phyloP scores from a whole-genome alignment of 2,888 invertebrate species.

The Barypeithes pellucidus region DNA sequence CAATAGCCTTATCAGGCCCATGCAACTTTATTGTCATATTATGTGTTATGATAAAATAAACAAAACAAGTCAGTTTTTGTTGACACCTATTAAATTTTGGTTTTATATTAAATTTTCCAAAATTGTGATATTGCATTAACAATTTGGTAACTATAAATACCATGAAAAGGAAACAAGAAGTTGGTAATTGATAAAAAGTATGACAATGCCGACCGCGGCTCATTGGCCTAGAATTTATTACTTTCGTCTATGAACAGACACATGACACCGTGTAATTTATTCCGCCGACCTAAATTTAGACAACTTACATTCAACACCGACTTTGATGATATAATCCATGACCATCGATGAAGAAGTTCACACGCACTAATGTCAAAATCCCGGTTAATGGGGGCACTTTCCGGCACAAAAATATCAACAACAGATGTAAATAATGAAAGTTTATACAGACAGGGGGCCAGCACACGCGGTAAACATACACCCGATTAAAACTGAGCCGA shows the following conservation, averaged over 20 bases:
- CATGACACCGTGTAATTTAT: slow-evolving; percentile 32
- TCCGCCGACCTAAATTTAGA: slow-evolving; percentile 49
- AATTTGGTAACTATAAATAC: background rate
- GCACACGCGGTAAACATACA: slow-evolving; percentile 49
- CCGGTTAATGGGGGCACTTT: slow-evolving; percentile 36
- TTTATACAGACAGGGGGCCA: slow-evolving; percentile 30
- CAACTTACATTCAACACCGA: slow-evolving; percentile 43
- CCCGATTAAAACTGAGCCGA: slow-evolving; percentile 45
- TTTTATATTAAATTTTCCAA: background rate
- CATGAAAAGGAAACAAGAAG: slow-evolving; percentile 13
- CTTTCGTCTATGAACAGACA: slow-evolving; percentile 25
- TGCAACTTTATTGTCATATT: slow-evolving; percentile 15
- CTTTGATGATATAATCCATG: slow-evolving; percentile 29
- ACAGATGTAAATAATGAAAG: slow-evolving; percentile 47
- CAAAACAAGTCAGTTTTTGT: slow-evolving; percentile 33
- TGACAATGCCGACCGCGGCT: slow-evolving; percentile 21
- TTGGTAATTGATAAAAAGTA: slow-evolving; percentile 16
- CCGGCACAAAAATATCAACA: slow-evolving; percentile 49
- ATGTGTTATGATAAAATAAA: slow-evolving; percentile 20
- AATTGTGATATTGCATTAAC: background rate
- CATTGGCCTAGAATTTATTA: slow-evolving; percentile 31
- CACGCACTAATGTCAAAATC: slow-evolving; percentile 39
- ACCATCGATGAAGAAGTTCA: slow-evolving; percentile 27
- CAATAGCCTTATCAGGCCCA: slow-evolving; percentile 2
- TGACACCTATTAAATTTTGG: slow-evolving; percentile 13